Percentiles rank a stretch among this genome's conserved stretches.
phyloP scores from a whole-genome alignment of 35 echinoderm and acorn worm genomes.

The Apostichopus californicus region DNA sequence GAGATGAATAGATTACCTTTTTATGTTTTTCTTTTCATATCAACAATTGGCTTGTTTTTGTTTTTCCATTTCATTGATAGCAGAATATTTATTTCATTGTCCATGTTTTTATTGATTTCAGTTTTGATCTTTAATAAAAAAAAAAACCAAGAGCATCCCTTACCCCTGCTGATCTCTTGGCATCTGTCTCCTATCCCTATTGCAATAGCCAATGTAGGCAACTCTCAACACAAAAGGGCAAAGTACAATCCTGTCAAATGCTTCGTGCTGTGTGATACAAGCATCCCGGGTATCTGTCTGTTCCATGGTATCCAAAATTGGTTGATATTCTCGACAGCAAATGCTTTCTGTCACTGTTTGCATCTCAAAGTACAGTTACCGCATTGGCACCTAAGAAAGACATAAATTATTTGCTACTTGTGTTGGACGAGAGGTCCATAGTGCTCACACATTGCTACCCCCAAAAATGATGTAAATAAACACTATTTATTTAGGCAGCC shows the following conservation, averaged over 20 bases:
- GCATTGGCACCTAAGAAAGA: background rate
- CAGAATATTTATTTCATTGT: background rate
- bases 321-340: slow-evolving; percentile 18
- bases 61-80: too few relatives aligned
- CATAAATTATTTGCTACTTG: too few relatives aligned
- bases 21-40: too few relatives aligned
- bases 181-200: slow-evolving; percentile 14
- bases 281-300: background rate
- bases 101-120: background rate
- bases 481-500: too few relatives aligned
- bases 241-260: background rate
- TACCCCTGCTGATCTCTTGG: slow-evolving; percentile 5
- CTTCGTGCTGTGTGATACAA: background rate
- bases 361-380: background rate
- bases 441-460: too few relatives aligned
- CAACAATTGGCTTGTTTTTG: too few relatives aligned
- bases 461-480: too few relatives aligned
- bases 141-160: background rate
- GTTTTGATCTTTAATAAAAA: background rate
- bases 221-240: background rate
- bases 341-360: background rate
- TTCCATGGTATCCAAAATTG: slow-evolving; percentile 17
- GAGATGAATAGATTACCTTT: too few relatives aligned
- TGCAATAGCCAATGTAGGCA: background rate
- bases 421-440: too few relatives aligned